phyloP scores from a whole-genome alignment of 1,140 invertebrate genomes.

The Aphis gossypii region DNA sequence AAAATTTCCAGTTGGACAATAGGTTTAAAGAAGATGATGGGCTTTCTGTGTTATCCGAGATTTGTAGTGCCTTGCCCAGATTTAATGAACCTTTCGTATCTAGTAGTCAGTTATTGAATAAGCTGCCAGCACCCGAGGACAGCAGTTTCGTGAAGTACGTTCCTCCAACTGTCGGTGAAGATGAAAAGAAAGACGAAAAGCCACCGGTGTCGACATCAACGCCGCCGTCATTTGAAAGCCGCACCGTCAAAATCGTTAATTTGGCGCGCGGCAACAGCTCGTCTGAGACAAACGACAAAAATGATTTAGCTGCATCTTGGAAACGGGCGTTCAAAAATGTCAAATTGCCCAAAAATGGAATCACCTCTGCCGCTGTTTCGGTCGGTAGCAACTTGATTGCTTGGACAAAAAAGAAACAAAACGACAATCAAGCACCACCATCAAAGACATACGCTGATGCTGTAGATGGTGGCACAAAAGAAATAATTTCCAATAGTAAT shows the following conservation, averaged over 20 bases:
- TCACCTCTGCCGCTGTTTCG: background rate
- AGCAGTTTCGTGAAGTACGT: conserved; percentile 9
- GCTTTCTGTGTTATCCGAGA: conserved; percentile 43
- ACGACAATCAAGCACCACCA: background rate
- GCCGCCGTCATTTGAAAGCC: conserved; percentile 18
- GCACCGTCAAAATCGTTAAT: conserved; percentile 34
- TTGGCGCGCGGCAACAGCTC: background rate
- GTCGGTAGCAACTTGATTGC: conserved; percentile 10
- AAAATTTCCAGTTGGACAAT: conserved; percentile 17
- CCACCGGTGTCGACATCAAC: background rate
- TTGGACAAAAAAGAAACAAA: conserved; percentile 25
- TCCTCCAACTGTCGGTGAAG: too few species aligned
- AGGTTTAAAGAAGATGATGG: conserved; percentile 46
- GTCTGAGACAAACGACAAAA: background rate
- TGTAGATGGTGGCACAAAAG: background rate
- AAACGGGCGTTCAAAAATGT: conserved; percentile 62
- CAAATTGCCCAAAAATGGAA: conserved; percentile 61
- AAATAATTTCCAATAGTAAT: background rate
- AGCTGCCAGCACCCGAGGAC: background rate
- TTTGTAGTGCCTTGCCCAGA: conserved; percentile 40
- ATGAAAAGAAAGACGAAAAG: background rate
- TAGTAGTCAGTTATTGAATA: background rate
- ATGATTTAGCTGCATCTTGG: conserved; percentile 59
- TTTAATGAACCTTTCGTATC: conserved; percentile 19
- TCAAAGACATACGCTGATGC: background rate